Evolutionary conservation across 2,113 vertebrate genomes (phyloP), one percentile per base, ranked within the genome.

Genomic region (Buteo buteo): DNA sequence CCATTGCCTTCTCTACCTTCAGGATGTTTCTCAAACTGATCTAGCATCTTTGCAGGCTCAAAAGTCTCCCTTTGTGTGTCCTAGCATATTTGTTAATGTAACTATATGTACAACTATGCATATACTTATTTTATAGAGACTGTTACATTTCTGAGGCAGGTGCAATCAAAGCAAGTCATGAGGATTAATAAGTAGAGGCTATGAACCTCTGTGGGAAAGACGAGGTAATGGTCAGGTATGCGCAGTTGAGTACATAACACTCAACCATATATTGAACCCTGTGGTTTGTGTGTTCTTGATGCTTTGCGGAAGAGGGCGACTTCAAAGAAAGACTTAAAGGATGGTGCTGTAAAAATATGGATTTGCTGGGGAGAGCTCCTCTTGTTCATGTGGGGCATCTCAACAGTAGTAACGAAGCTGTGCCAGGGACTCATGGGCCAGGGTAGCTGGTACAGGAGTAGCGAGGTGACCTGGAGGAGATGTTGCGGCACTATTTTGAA

Each of bases 181-280:
- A 85, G 79, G 45, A 32, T 86, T 50, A 38, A 44, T 10, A 26
- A 32, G 40, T 29, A 18, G 58, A 54, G 52, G 57, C 44, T 40
- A 4, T 6, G 49, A 45, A 29, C 1, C 10, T 2, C 17, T 16
- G 24, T n/a, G 25, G 74, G 49, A 69, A 28, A 34, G 50, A 13
- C 8, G 26, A 50, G 57, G 54, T 20, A 10, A 28, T 5, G 4
- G 2, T 49, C 28, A 12, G 38, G 29, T 67, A 10, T 4, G 36
- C 69, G 36, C 31, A 18, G 49, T 1, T 67, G 64, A 22, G 80
- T 29, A 11, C 1, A 0, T 20, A 22, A 12, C 38, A 12, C 65
- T 86, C 20, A 0, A 0, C 28, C 24, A 3, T 19, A 1, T 11
- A 2, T 1, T 21, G 49, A 58, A 34, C 59, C 38, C 54, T 42